phyloP scores from a whole-genome alignment of 1,140 invertebrate species.

The Sinonovacula constricta region DNA sequence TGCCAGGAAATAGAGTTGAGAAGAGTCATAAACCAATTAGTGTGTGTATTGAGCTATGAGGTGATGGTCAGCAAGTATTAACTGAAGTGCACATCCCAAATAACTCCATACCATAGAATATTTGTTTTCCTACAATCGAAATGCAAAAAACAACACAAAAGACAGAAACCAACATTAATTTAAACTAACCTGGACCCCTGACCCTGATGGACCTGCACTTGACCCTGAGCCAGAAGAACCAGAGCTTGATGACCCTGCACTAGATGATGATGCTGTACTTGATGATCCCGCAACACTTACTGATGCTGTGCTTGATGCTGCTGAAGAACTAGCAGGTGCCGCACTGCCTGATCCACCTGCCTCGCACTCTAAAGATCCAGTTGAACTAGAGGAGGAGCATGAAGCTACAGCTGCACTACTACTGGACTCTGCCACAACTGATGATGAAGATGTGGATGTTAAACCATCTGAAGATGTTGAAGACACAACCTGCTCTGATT shows the following conservation, averaged over 20 bases:
- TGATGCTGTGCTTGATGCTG: slow-evolving; percentile 44
- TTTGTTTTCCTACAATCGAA: no score
- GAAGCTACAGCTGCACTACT: not conserved
- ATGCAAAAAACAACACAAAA: no score
- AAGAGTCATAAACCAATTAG: no score
- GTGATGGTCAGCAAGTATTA: no score
- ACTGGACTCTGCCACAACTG: not conserved
- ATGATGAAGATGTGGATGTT: not conserved
- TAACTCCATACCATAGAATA: no score
- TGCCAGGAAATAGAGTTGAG: no score
- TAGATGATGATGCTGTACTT: not conserved
- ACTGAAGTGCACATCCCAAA: no score
- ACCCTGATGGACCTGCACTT: slow-evolving; percentile 8
- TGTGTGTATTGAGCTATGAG: no score
- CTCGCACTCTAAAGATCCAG: not conserved
- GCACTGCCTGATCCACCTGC: no score
- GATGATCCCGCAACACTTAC: not conserved
- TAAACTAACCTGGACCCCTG: no score
- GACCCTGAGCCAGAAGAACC: not conserved
- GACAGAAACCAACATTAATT: no score
- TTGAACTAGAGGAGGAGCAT: not conserved
- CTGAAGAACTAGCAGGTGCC: not conserved
- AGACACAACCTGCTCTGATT: no score
- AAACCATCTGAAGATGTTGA: not conserved
- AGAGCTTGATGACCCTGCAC: not conserved